These are phyloP conservation scores for Andrena haemorrhoa DNA, from an alignment of 2,888 invertebrate species.

Conservation along the genomic window DNA sequence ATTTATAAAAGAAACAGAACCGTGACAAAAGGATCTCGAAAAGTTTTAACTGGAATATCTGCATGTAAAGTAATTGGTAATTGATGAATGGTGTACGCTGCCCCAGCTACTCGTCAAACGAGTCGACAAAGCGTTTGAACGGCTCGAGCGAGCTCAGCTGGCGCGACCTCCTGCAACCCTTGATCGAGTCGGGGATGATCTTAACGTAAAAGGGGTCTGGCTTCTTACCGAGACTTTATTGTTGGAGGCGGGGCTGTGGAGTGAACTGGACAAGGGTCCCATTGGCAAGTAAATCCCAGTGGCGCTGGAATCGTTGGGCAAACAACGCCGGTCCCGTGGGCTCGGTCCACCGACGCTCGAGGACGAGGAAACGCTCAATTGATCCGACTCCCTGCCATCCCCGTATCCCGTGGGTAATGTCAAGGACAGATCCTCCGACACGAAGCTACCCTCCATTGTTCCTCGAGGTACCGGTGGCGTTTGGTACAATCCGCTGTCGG, in stretches of 20 bases:
- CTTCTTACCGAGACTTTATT: conserved; percentile 88
- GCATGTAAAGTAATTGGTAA: no score
- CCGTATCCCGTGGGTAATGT: conserved; percentile 84
- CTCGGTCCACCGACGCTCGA: conserved; percentile 87
- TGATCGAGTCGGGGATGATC: conserved; percentile 17
- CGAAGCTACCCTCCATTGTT: conserved; percentile 86
- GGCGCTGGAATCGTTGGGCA: conserved; percentile 84
- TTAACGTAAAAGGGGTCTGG: conserved; percentile 49
- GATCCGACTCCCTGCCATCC: conserved; percentile 86
- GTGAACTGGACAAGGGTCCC: conserved; percentile 86
- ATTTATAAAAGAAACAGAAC: no score
- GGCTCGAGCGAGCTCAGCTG: not conserved
- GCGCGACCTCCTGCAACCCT: conserved; percentile 26
- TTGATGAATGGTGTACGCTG: no score
- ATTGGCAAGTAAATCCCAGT: conserved; percentile 87
- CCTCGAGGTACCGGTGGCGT: conserved; percentile 86
- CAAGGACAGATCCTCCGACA: conserved; percentile 86
- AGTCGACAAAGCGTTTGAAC: no score
- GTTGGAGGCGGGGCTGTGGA: conserved; percentile 87
- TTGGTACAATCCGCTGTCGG: conserved; percentile 87
- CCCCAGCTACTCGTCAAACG: no score
- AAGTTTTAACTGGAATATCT: no score
- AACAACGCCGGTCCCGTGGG: conserved; percentile 84
- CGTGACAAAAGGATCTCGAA: no score
- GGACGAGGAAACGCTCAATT: conserved; percentile 88